Evolutionary conservation across 2,888 invertebrate species (phyloP), one percentile per base, ranked within the genome.

Genomic region (Eupithecia inturbata): DNA sequence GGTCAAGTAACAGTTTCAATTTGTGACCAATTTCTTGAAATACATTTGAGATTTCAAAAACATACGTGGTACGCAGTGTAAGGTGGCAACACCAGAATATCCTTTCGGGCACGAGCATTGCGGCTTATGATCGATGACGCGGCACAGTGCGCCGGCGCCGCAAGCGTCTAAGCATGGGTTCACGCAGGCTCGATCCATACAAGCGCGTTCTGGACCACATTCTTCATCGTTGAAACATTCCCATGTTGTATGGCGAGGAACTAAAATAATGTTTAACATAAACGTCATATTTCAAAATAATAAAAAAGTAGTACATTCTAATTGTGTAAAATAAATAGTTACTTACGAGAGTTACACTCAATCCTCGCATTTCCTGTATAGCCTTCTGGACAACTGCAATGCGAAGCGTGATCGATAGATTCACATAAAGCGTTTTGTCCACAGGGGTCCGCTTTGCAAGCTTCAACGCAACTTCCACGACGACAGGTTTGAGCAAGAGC

Each of bases 391-490:
- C 98, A 98, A 19, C 95, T 95, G 86, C 98, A 98, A 67, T 96
- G 95, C 0, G 97, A 97, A 79, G 96, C 96, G 85, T 98, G 98
- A 81, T 96, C 96, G 31, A 95, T 87, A 0, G 98, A 96, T 84
- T 95, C 96, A 85, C 98, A 98, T 77, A 97, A 95, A 3, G 98
- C 97, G 84, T 98, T 98, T 68, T 97, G 95, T 74, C 98, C 98
- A 83, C 98, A 98, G 36, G 95, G 95, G 80, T 97, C 96, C 2
- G 97, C 95, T 77, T 95, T 95, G 83, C 98, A 98, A 7, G 98
- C 97, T 73, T 97, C 96, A 9, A 97, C 92, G 86, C 98, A 98
- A 72, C 93, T 95, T 80, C 97, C 97, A 68, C 96, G 95, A 45
- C 97, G 95, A 85, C 98, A 98, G 77, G 96, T 96, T 82, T 98